Evolutionary conservation across 30 jellyfish, hydroid and myxozoan species (phyloP), one percentile per base, ranked within the genome.

Genomic region (Pelagia noctiluca): DNA sequence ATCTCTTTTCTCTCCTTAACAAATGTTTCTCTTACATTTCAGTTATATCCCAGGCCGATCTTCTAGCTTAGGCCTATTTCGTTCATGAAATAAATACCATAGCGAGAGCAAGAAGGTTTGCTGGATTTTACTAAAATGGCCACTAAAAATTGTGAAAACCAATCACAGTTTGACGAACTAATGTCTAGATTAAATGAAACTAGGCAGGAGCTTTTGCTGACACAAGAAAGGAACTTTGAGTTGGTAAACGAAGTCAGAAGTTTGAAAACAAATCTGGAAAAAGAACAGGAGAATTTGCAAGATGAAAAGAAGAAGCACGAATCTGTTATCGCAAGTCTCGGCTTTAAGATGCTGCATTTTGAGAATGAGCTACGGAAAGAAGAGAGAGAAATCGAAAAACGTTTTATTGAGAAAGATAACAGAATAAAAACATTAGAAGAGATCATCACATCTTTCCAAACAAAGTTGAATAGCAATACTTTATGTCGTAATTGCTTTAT

Each of bases 281-380:
- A 67, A 34, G 80, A 57, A 21, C 84, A 81, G 50, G 80, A 49
- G 46, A 47, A 35, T 0, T 42, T 81, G 29, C 65, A 66, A 42
- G 54, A 65, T 42, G 91, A 81, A 66, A 65, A 81, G 35, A 50
- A 77, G 23, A 53, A 50, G 35, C 76, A 69, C 54, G 79, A 82
- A 50, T 34, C 60, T 1, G 63, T 49, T 8, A 82, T 82, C 13
- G 62, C 80, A 52, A 63, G 65, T 60, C 82, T 82, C 29, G 92
- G 92, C 10, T 82, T 82, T 26, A 82, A 82, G 42, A 68, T 82
- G 86, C 86, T 82, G 28, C 92, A 82, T 50, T 82, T 82, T 82
- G 92, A 82, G 48, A 82, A 82, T 36, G 86, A 82, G 19, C 80
- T 82, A 19, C 82, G 92, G 3, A 82, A 69, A 30, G 92, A 82